Evolutionary conservation across 2,797 vertebrate species (phyloP).

Genomic region (Myotis vivesi): DNA sequence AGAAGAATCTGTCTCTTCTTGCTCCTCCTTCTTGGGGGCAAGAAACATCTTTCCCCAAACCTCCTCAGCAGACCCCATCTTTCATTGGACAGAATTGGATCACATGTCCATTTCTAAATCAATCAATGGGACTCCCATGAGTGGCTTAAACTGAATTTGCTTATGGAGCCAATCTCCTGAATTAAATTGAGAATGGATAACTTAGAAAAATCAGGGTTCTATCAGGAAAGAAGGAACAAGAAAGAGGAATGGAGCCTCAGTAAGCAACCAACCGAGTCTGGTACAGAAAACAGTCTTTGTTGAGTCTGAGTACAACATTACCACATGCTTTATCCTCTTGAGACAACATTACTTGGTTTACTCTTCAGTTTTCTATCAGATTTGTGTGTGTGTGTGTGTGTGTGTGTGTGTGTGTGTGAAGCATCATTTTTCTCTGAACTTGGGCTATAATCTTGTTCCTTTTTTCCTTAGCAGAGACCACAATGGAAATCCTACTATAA

Average conservation of each 20-base stretch:
- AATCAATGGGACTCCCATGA: neutral
- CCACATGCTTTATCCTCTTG: neutral
- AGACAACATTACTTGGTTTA: slow-evolving; percentile 60
- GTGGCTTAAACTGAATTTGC: neutral
- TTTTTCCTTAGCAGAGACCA: slow-evolving; percentile 78
- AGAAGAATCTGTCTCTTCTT: neutral
- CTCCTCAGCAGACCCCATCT: neutral
- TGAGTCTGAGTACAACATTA: neutral
- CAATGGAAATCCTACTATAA: slow-evolving; percentile 83
- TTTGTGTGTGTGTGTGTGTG: slow-evolving; percentile 67
- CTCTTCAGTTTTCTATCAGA: slow-evolving; percentile 70
- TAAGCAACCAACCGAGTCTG: neutral
- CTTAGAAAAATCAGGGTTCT: neutral
- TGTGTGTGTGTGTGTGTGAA: neutral
- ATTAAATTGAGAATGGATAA: neutral
- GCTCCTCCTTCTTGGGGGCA: neutral
- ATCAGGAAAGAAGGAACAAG: neutral
- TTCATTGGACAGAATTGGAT: neutral
- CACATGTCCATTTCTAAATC: neutral
- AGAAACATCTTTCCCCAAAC: neutral
- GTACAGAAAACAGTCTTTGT: neutral
- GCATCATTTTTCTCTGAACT: slow-evolving; percentile 73
- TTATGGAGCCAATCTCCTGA: neutral
- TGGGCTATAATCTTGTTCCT: slow-evolving; percentile 54
- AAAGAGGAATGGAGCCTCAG: neutral